These are phyloP conservation scores for Ceratosolen solmsi DNA, from an alignment of 1,140 invertebrate species.

Conservation along the genomic window DNA sequence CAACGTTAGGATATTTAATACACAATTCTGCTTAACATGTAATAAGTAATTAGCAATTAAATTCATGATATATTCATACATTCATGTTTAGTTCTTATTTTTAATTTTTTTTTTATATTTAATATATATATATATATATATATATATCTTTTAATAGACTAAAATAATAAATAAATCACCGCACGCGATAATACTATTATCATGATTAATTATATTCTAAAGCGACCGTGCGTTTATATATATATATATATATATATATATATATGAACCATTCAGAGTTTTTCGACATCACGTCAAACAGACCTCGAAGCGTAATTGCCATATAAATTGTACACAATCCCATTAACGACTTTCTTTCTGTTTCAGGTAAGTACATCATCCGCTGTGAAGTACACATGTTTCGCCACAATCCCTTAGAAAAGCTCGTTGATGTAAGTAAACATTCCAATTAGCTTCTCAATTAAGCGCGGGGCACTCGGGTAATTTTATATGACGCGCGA, in stretches of 20 bases:
- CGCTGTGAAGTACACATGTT: not conserved
- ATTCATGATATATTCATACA: no score
- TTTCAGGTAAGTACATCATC: constrained; percentile 42
- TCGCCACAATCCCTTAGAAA: not conserved
- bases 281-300: not conserved
- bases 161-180: no score
- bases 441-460: constrained; percentile 31
- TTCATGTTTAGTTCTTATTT: no score
- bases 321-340: not conserved
- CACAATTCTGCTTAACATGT: no score
- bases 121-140: no score
- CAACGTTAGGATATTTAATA: no score
- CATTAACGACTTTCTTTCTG: constrained; percentile 20
- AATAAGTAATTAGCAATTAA: no score
- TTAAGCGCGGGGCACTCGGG: not conserved
- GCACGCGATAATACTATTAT: no score
- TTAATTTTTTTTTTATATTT: no score
- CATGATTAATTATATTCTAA: no score
- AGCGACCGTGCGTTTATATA: no score
- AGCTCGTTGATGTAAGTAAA: constrained; percentile 19
- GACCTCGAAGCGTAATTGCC: not conserved
- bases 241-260: not conserved
- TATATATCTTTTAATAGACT: no score
- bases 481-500: constrained; percentile 17
- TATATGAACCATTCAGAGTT: not conserved